Conservation (phyloP, 2,888 invertebrate genomes). For the Capitulum mitella region DNA sequence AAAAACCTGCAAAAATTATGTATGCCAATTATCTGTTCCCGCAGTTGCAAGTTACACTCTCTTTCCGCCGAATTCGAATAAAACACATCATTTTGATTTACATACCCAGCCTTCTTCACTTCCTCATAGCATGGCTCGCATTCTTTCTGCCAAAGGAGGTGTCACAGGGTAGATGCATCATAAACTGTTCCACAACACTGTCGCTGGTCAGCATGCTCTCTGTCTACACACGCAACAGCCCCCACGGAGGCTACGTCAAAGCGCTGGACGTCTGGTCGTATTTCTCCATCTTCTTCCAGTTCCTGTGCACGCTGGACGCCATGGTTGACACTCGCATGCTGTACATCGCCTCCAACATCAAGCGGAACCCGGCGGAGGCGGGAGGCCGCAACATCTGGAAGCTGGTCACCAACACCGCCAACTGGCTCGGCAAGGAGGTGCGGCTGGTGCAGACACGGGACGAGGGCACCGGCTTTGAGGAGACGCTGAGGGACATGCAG, state of each 20-base stretch:
- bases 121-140: background rate
- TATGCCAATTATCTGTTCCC: background rate
- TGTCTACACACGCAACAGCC: background rate
- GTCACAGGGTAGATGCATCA: background rate
- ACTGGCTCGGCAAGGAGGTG: constrained; percentile 1
- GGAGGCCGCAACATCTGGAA: background rate
- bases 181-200: background rate
- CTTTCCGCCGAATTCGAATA: background rate
- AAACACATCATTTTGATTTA: background rate
- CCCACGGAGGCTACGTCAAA: background rate
- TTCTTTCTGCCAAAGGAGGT: background rate
- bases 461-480: background rate
- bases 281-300: background rate
- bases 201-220: background rate
- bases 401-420: background rate
- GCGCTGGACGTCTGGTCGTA: background rate
- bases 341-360: background rate
- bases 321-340: background rate
- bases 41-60: background rate
- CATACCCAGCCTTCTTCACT: background rate
- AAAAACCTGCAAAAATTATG: background rate
- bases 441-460: background rate
- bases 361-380: background rate
- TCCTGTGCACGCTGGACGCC: background rate
- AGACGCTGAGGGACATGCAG: background rate